Evolutionary conservation across 2,888 invertebrate genomes (phyloP).

Genomic region (Pemphredon lugubris): DNA sequence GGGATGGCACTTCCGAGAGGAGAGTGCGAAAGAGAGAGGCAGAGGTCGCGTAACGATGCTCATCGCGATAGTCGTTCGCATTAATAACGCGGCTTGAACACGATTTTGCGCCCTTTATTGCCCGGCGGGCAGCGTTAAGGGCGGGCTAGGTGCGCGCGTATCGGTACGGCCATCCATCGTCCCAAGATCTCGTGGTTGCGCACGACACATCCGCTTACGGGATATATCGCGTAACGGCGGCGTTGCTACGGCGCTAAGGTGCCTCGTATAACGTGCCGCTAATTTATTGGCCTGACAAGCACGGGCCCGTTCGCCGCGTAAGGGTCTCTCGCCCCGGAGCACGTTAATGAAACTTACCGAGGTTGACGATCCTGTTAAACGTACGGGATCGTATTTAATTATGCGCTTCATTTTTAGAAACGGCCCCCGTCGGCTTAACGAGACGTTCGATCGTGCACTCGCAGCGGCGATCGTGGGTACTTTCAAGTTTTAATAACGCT

Average conservation of each 20-base stretch:
- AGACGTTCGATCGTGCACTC: too few species aligned
- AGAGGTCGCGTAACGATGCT: conserved; percentile 51
- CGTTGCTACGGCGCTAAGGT: conserved; percentile 53
- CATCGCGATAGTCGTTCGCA: conserved; percentile 63
- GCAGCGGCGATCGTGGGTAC: too few species aligned
- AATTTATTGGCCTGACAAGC: conserved; percentile 56
- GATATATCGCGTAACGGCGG: conserved; percentile 70
- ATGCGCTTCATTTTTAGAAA: neutral
- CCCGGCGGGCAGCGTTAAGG: conserved; percentile 57
- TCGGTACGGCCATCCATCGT: conserved; percentile 64
- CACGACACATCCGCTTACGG: conserved; percentile 69
- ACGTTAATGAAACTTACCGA: conserved; percentile 57
- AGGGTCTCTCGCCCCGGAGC: conserved; percentile 25
- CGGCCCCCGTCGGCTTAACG: too few species aligned
- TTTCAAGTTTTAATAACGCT: too few species aligned
- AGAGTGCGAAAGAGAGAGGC: conserved; percentile 13
- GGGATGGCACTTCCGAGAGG: conserved; percentile 10
- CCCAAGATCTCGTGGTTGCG: conserved; percentile 61
- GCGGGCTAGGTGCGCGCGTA: conserved; percentile 49
- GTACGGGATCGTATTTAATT: conserved; percentile 36
- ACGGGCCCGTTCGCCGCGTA: conserved; percentile 30
- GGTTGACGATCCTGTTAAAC: conserved; percentile 26
- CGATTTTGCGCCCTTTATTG: conserved; percentile 67
- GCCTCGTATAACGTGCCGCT: conserved; percentile 61
- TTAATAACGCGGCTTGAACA: conserved; percentile 66